A percentile compares a stretch with the other conserved stretches of the same genome.
Evolutionary conservation across 1,140 invertebrate species (phyloP).

Genomic region (Dufourea novaeangliae): DNA sequence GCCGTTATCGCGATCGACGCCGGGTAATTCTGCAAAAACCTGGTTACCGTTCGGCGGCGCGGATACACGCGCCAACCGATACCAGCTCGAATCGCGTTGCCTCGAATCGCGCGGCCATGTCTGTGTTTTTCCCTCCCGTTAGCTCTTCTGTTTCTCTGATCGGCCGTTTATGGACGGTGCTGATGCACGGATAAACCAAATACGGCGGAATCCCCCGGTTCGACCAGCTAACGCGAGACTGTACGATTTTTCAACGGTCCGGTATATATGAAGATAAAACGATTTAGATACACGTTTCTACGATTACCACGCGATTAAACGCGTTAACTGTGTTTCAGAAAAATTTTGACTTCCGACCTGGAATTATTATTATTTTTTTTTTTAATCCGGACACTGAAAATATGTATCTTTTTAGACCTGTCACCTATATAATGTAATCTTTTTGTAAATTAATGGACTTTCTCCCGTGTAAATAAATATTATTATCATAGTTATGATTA

Average conservation of each 20-base stretch:
- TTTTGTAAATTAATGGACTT: too few relatives aligned
- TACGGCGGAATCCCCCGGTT: conserved; percentile 17
- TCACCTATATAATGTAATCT: too few relatives aligned
- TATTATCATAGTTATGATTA: too few relatives aligned
- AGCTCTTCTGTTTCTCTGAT: conserved; percentile 4
- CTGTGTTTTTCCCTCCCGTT: conserved; percentile 19
- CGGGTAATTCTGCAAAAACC: conserved; percentile 11
- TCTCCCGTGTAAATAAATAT: too few relatives aligned
- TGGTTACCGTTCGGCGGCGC: conserved; percentile 8
- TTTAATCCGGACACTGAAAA: too few relatives aligned
- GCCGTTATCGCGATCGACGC: conserved; percentile 12
- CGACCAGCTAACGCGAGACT: not conserved
- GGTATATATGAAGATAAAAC: too few relatives aligned
- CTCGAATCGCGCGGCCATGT: not conserved
- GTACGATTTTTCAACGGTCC: not conserved
- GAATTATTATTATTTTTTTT: too few relatives aligned
- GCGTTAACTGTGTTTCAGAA: too few relatives aligned
- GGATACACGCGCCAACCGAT: conserved; percentile 15
- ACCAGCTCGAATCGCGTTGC: not conserved
- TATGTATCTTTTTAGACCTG: too few relatives aligned
- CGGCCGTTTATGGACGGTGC: not conserved
- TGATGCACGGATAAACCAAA: conserved; percentile 21
- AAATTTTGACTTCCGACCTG: too few relatives aligned
- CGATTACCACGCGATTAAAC: too few relatives aligned
- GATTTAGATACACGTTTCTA: not conserved